Evolutionary conservation across 2,113 vertebrate genomes (phyloP).

Genomic region (Lampris incognitus): DNA sequence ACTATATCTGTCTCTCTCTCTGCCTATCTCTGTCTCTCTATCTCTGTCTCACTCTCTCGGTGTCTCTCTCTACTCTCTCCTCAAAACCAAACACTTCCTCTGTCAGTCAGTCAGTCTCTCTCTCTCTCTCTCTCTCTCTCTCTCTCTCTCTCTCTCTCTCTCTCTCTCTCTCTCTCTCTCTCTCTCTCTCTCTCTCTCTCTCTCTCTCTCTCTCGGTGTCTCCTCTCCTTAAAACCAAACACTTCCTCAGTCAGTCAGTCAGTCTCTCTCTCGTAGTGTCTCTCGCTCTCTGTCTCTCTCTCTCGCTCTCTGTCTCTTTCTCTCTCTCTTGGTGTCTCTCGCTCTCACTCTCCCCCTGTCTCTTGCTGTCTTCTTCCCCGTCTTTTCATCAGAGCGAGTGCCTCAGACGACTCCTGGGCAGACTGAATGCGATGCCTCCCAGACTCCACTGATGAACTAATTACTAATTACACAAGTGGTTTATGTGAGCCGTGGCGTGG

Average conservation of each 20-base stretch:
- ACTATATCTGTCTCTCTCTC: no score
- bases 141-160: background rate
- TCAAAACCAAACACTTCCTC: background rate
- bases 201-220: no score
- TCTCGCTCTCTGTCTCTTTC: background rate
- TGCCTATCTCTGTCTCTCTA: background rate
- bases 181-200: no score
- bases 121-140: background rate
- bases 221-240: background rate
- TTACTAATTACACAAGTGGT: conserved; percentile 83
- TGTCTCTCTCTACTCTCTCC: background rate
- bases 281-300: background rate
- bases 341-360: no score
- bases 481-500: conserved; percentile 54
- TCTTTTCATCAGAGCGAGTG: no score
- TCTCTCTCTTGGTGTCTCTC: background rate
- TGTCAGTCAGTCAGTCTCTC: background rate
- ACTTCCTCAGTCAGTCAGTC: conserved; percentile 4
- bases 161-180: background rate
- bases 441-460: conserved; percentile 81
- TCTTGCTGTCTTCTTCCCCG: no score
- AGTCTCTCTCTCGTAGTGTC: background rate
- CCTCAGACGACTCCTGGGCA: conserved; percentile 20
- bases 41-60: no score
- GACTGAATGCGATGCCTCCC: conserved; percentile 67